Conservation (phyloP, 2,888 invertebrate species). For the Monochamus alternatus region DNA sequence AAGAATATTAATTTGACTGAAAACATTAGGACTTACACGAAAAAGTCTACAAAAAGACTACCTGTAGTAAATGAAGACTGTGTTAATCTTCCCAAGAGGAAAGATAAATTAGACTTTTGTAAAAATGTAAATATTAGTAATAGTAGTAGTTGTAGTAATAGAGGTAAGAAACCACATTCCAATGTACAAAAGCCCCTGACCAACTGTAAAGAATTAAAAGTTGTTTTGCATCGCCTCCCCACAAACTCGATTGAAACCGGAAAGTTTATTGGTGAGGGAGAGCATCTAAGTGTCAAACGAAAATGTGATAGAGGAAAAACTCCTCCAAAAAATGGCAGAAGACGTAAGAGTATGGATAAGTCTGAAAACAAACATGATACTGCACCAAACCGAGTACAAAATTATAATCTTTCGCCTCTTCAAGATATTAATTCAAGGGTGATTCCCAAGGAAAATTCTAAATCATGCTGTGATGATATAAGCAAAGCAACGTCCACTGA, state of each 20-base stretch:
- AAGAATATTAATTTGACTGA: constrained; percentile 55
- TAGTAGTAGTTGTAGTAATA: constrained; percentile 40
- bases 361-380: constrained; percentile 54
- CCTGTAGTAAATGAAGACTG: constrained; percentile 51
- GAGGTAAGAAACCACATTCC: constrained; percentile 48
- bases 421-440: constrained; percentile 58
- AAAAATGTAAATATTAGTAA: constrained; percentile 54
- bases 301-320: constrained; percentile 55
- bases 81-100: constrained; percentile 47
- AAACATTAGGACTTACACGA: constrained; percentile 51
- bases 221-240: constrained; percentile 48
- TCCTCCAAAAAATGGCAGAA: constrained; percentile 50
- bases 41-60: constrained; percentile 45
- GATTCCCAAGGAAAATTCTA: constrained; percentile 43
- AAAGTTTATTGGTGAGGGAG: constrained; percentile 41
- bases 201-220: constrained; percentile 50
- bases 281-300: constrained; percentile 47
- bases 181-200: constrained; percentile 49
- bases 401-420: constrained; percentile 52
- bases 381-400: constrained; percentile 56
- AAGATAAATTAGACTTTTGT: constrained; percentile 49
- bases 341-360: constrained; percentile 50
- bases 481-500: constrained; percentile 14
- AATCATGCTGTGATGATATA: constrained; percentile 42
- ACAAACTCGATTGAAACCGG: constrained; percentile 39